Percentiles rank a stretch among this genome's conserved stretches.
phyloP scores from a whole-genome alignment of 1,140 invertebrate species.

The Manduca sexta region DNA sequence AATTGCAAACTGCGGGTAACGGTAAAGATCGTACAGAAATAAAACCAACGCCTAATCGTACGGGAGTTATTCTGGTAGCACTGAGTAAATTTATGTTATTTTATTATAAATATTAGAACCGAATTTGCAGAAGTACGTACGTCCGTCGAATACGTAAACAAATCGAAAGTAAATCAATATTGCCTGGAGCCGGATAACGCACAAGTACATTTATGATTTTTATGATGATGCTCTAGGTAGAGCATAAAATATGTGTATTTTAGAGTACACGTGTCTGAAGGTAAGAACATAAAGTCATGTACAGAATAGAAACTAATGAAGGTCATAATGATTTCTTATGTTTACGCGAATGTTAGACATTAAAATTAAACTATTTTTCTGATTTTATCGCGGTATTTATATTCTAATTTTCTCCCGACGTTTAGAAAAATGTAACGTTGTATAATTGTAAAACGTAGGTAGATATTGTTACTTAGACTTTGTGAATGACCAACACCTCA shows the following conservation, averaged over 20 bases:
- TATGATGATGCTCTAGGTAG: slow-evolving; percentile 57
- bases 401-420: no score
- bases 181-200: slow-evolving; percentile 33
- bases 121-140: slow-evolving; percentile 54
- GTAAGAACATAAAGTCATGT: slow-evolving; percentile 1
- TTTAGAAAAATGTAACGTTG: no score
- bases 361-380: no score
- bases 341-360: no score
- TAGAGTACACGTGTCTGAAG: slow-evolving; percentile 21
- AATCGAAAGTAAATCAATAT: slow-evolving; percentile 62
- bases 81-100: slow-evolving; percentile 28
- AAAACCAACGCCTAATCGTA: slow-evolving; percentile 18
- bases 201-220: slow-evolving; percentile 48
- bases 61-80: slow-evolving; percentile 27
- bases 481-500: no score
- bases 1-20: slow-evolving; percentile 8
- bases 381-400: no score
- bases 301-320: no score
- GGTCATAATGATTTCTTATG: no score
- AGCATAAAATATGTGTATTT: slow-evolving; percentile 57
- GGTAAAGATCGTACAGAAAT: slow-evolving; percentile 18
- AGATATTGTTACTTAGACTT: no score
- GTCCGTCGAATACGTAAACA: slow-evolving; percentile 54
- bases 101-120: slow-evolving; percentile 38
- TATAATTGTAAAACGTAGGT: no score